Base-by-base conservation (phyloP, 2,888 invertebrate species). In the Drosophila ezoana region DNA sequence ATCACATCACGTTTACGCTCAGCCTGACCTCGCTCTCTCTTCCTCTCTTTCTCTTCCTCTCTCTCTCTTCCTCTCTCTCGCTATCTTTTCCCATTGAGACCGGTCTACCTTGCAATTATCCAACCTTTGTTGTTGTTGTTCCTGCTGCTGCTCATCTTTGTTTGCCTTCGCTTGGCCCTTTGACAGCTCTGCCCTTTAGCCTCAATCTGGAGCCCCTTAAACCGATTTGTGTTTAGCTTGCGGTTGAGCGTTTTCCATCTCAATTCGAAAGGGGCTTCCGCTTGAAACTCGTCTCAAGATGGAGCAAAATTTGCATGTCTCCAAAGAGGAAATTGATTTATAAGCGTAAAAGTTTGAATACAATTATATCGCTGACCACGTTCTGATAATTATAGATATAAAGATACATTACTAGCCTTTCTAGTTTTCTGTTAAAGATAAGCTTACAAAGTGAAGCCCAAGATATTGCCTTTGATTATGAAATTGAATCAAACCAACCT, bases 1-100 rank as follows among this genome's bases (percentile, higher is more conserved):
- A 87, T 81, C 87, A 80, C 78, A 84, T 74, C 85, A 87, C 85
- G 87, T 78, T 78, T 78, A 6, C 64, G 23, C 64, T 54, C 71
- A 72, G 77, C 72, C 58, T 83, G 84, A 79, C 77, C 81, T 59
- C 76, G 73, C 71, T 37, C 23, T 18, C 23, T 35, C n/a, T 16
- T 4, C 1, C 9, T 40, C 14, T 11, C 18, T 11, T 16, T 4
- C 41, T 33, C 13, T 23, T 11, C 20, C 33, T 33, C n/a, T 18
- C 41, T 20, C 69, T 62, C 65, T 33, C 13, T 23, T 11, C 20
- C 33, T 33, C 72, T 9, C 6, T 32, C 18, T n/a, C 20, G 20
- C n/a, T 3, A 32, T 20, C 14, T 28, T 28, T 14, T 18, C 8
- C 28, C 18, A 48, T 32, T 41, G 9, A 58, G 40, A 54, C 38